Base-by-base conservation (phyloP, 2,888 invertebrate genomes). In the Harmothoe impar region DNA sequence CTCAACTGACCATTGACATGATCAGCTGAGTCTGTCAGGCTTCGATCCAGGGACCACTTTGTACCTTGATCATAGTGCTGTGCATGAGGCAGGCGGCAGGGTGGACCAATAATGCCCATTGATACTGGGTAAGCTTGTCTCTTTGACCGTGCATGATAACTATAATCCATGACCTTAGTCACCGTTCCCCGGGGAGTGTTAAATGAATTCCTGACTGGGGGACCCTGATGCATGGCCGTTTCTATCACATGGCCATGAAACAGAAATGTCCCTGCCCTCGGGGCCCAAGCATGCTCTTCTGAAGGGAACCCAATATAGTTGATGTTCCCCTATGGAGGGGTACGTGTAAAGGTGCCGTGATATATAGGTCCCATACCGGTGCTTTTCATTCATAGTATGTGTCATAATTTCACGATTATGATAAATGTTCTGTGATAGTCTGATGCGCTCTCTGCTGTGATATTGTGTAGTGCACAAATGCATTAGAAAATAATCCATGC, bases 141-240 rank as follows among this genome's bases (percentile, higher is more conserved):
- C 43, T 81, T 81, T 33, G 43, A 43, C 35, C 35, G 20, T n/a
- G 43, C 20, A 1, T 81, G 33, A 81, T 81, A 81, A 81, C 81
- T 43, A 43, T 81, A 81, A 81, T 81, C 35, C 25, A 20, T 33
- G 81, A 33, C 81, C 81, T 23, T 33, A 20, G 81, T 81, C 33
- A 81, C 17, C 7, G 35, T 23, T 3, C 81, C 23, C 33, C 5
- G 20, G 81, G n/a, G 35, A 81, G 7, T 15, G 35, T 23, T 81
- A 81, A 81, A 81, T 81, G 43, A 43, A 43, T 81, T 25, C n/a
- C 43, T 35, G 10, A 0, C n/a, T 25, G 72, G n/a, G n/a, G n/a
- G n/a, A 72, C 15, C 25, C 31, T 72, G 72, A 72, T 25, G 15
- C 25, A 25, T 3, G n/a, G n/a, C n/a, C n/a, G n/a, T n/a, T n/a